A percentile compares a stretch with the other conserved stretches of the same genome.
These are phyloP conservation scores for Dermatemys mawii DNA, from an alignment of 2,113 vertebrate genomes.

Conservation along the genomic window DNA sequence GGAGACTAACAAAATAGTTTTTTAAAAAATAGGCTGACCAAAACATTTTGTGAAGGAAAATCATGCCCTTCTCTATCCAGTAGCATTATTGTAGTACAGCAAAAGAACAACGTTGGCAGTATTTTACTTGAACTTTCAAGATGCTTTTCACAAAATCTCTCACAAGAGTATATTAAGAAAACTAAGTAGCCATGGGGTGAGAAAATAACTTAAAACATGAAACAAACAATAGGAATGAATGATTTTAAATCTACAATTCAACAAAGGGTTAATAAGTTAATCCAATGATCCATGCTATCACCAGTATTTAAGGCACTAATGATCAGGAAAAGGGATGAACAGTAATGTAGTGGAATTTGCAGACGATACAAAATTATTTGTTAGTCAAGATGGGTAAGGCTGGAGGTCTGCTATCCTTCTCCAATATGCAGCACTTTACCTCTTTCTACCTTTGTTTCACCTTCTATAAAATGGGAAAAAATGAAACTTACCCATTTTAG, in stretches of 20 bases:
- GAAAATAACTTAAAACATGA: not conserved
- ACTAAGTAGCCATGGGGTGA: not conserved
- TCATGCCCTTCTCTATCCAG: not conserved
- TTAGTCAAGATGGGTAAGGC: not conserved
- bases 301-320: not conserved
- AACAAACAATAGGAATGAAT: not conserved
- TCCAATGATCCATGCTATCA: not conserved
- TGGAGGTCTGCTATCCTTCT: not conserved
- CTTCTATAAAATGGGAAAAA: not conserved
- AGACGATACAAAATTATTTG: not conserved
- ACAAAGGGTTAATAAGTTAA: not conserved
- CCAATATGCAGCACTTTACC: not conserved
- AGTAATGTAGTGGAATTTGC: not conserved
- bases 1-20: not conserved
- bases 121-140: not conserved
- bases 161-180: not conserved
- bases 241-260: not conserved
- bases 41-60: not conserved
- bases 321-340: not conserved
- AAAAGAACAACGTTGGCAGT: not conserved
- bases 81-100: not conserved
- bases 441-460: not conserved
- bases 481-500: not conserved
- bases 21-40: not conserved
- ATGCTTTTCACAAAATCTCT: not conserved